phyloP scores from a whole-genome alignment of 2,113 vertebrate species.

The Uropsilus gracilis region DNA sequence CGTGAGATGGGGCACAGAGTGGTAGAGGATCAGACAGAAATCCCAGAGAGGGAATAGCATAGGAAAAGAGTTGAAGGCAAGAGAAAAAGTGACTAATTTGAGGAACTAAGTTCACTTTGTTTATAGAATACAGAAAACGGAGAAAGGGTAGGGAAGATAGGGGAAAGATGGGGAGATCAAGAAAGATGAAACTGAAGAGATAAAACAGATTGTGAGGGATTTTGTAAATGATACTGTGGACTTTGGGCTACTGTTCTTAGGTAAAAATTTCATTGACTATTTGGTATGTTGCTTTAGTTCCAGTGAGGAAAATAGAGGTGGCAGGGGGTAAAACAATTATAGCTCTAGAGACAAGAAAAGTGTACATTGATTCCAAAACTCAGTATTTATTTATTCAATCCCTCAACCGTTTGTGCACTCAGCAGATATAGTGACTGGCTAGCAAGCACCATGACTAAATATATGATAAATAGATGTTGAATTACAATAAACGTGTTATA shows the following conservation, averaged over 20 bases:
- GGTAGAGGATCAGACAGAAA: not conserved
- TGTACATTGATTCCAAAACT: not conserved
- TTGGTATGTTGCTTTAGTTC: not conserved
- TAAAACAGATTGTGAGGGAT: not conserved
- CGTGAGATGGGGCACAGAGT: not conserved
- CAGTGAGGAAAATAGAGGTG: not conserved
- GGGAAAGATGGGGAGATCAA: not conserved
- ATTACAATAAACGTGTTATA: not conserved
- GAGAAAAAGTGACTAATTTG: not conserved
- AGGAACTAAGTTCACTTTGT: not conserved
- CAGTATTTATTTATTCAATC: not conserved
- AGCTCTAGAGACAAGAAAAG: not conserved
- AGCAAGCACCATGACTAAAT: not conserved
- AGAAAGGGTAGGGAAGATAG: not conserved
- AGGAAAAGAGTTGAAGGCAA: not conserved
- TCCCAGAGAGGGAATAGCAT: not conserved
- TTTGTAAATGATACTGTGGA: not conserved
- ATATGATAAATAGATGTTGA: not conserved
- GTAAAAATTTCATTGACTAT: constrained; percentile 1
- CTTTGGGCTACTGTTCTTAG: not conserved
- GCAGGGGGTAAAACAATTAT: constrained; percentile 24
- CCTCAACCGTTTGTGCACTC: not conserved
- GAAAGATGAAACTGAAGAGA: not conserved
- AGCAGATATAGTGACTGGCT: not conserved
- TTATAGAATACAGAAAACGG: not conserved